Conservation (phyloP, 2,113 vertebrate genomes). For the Argyrosomus japonicus region DNA sequence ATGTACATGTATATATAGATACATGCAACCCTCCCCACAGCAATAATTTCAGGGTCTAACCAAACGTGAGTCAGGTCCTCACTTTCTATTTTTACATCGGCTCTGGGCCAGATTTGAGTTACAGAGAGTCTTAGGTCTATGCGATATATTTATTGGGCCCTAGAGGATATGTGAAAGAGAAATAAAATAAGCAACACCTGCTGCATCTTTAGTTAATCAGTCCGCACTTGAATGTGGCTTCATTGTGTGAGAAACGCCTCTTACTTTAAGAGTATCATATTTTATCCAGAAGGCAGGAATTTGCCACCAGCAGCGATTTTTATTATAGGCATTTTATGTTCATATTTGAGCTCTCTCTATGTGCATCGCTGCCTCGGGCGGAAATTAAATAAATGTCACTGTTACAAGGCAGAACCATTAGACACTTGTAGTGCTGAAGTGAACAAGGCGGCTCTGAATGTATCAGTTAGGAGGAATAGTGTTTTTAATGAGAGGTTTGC, state of each 20-base stretch:
- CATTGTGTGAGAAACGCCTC: neutral
- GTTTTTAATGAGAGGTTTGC: conserved; percentile 36
- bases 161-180: neutral
- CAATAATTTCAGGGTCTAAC: neutral
- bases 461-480: neutral
- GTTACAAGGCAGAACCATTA: conserved; percentile 34
- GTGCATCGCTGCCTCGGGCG: neutral
- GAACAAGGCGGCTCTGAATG: conserved; percentile 18
- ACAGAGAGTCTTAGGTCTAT: conserved; percentile 16
- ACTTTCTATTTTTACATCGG: conserved; percentile 31
- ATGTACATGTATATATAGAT: neutral
- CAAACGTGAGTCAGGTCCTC: neutral
- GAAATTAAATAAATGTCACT: conserved; percentile 43
- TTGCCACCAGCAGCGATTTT: conserved; percentile 22
- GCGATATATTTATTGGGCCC: conserved; percentile 23
- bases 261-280: conserved; percentile 9
- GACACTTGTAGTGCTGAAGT: conserved; percentile 10
- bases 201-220: conserved; percentile 8
- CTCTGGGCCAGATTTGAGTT: conserved; percentile 2
- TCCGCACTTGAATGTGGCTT: neutral
- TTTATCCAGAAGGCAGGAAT: conserved; percentile 25
- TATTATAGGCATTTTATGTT: conserved; percentile 15
- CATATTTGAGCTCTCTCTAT: conserved; percentile 8
- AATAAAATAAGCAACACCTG: conserved; percentile 48
- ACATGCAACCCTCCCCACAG: neutral